These are phyloP conservation scores for Crocallis elinguaria DNA, from an alignment of 2,888 invertebrate genomes.

Conservation along the genomic window DNA sequence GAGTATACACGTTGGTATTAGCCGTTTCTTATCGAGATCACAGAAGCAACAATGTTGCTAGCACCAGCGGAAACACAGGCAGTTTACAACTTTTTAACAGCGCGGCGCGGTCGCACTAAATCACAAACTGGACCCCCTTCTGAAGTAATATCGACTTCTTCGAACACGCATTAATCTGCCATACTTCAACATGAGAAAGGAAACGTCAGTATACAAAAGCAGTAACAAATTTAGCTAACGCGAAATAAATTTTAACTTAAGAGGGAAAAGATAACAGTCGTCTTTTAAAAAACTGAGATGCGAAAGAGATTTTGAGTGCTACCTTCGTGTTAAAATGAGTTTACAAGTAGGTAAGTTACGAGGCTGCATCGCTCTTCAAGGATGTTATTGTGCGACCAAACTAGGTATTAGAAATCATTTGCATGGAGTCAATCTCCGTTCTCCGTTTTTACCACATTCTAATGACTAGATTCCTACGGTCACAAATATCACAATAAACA, in stretches of 20 bases:
- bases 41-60: constrained; percentile 76
- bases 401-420: no score
- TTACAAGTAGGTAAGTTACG: no score
- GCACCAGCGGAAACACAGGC: constrained; percentile 77
- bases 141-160: constrained; percentile 83
- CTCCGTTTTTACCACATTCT: no score
- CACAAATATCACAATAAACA: no score
- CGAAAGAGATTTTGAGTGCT: no score
- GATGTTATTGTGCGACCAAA: no score
- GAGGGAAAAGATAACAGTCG: background rate
- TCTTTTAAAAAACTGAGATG: background rate
- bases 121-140: constrained; percentile 77
- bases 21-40: constrained; percentile 14
- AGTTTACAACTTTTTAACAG: constrained; percentile 84
- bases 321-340: no score
- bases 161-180: constrained; percentile 82
- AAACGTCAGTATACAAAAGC: constrained; percentile 69
- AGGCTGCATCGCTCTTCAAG: no score
- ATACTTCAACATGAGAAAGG: constrained; percentile 79
- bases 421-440: no score
- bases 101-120: constrained; percentile 75
- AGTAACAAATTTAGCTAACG: constrained; percentile 61
- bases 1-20: no score
- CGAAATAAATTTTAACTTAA: constrained; percentile 40
- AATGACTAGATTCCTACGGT: no score